Percentiles rank a stretch among this genome's conserved stretches.
phyloP scores from a whole-genome alignment of 2,113 vertebrate species.

The Podocnemis expansa region DNA sequence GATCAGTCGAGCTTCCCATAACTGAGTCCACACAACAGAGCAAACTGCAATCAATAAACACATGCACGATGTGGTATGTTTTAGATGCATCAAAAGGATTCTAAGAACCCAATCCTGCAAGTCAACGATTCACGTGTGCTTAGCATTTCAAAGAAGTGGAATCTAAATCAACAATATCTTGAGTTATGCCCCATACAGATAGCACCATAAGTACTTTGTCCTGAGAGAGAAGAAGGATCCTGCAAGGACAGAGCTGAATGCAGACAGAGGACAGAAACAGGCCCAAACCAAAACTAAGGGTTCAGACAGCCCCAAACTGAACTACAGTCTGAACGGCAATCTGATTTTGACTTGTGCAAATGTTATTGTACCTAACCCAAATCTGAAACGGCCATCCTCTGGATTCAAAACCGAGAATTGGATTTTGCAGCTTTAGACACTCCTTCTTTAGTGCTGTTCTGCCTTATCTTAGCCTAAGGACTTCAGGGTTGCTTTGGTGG shows the following conservation, averaged over 20 bases:
- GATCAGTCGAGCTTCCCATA: neutral
- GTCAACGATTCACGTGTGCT: neutral
- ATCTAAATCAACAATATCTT: neutral
- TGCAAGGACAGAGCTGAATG: neutral
- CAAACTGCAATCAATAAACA: neutral
- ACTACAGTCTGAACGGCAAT: neutral
- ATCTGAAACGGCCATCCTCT: neutral
- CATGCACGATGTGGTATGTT: accelerated
- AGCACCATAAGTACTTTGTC: neutral
- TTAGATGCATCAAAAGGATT: neutral
- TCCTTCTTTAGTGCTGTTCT: neutral
- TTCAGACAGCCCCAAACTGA: accelerated
- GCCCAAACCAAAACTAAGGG: neutral
- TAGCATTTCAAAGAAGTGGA: neutral
- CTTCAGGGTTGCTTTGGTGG: accelerated
- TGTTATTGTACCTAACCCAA: neutral
- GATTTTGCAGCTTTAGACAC: neutral
- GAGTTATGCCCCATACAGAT: neutral
- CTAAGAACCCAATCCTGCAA: neutral
- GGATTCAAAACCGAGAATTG: neutral
- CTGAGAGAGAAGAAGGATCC: neutral
- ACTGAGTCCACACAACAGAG: neutral
- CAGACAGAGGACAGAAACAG: neutral
- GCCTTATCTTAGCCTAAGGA: neutral
- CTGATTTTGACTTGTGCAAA: neutral